A percentile compares a stretch with the other conserved stretches of the same genome.
phyloP scores from a whole-genome alignment of 2,113 vertebrate species.

The Colistium nudipinnis region DNA sequence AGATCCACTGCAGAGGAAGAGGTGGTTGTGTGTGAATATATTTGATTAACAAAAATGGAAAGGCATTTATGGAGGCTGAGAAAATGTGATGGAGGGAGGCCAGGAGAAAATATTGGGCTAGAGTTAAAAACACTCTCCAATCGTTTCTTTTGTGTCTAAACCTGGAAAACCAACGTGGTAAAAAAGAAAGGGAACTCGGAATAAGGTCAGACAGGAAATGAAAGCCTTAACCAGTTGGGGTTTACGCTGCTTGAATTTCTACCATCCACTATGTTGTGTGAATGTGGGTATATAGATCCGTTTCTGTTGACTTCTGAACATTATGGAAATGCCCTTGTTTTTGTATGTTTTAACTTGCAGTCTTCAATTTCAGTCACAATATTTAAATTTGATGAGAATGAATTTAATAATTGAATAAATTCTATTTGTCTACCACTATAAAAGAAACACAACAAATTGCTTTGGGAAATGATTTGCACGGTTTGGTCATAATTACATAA shows the following conservation, averaged over 20 bases:
- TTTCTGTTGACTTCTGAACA: neutral
- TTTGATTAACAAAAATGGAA: constrained; percentile 80
- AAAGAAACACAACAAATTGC: too few relatives aligned
- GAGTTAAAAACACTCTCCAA: constrained; percentile 28
- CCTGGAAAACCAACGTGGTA: constrained; percentile 36
- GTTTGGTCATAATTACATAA: too few relatives aligned
- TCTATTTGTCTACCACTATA: too few relatives aligned
- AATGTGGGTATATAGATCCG: too few relatives aligned
- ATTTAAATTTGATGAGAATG: too few relatives aligned
- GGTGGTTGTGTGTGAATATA: constrained; percentile 79
- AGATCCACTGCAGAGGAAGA: constrained; percentile 69
- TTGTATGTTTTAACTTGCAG: too few relatives aligned
- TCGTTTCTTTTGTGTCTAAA: constrained; percentile 14
- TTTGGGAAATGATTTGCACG: too few relatives aligned
- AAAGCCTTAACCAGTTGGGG: neutral
- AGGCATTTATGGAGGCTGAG: constrained; percentile 65
- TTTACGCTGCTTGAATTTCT: neutral
- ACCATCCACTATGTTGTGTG: too few relatives aligned
- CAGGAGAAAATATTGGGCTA: constrained; percentile 54
- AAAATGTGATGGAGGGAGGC: constrained; percentile 32
- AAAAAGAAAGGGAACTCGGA: constrained; percentile 21
- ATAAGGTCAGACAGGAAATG: neutral
- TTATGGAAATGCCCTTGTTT: too few relatives aligned
- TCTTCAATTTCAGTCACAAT: too few relatives aligned
- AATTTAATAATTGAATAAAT: too few relatives aligned